These are phyloP conservation scores for Prionace glauca DNA, from an alignment of 2,797 vertebrate genomes.

Conservation along the genomic window DNA sequence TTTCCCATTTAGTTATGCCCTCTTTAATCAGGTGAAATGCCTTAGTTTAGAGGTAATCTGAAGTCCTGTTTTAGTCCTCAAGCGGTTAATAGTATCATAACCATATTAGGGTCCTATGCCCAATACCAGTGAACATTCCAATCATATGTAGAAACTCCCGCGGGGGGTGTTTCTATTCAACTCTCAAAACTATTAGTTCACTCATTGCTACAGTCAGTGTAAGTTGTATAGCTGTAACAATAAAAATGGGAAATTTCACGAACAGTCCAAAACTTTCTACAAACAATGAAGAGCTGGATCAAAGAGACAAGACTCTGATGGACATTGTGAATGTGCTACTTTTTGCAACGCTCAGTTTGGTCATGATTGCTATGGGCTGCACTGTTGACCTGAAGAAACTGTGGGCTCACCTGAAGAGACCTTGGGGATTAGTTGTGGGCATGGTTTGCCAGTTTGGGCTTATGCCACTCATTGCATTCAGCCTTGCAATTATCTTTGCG, in stretches of 20 bases:
- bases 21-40: not conserved
- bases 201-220: no score
- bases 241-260: constrained; percentile 45
- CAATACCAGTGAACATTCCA: not conserved
- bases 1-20: not conserved
- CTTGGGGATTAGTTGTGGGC: constrained; percentile 56
- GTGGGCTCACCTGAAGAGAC: constrained; percentile 52
- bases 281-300: not conserved
- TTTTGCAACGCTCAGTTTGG: constrained; percentile 48
- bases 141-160: not conserved
- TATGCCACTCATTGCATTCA: constrained; percentile 57
- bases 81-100: not conserved
- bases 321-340: constrained; percentile 44
- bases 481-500: constrained; percentile 49
- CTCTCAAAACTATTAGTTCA: not conserved
- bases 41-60: not conserved
- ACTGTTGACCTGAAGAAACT: constrained; percentile 53
- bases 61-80: not conserved
- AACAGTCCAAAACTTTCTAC: constrained; percentile 40
- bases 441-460: constrained; percentile 58
- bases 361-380: constrained; percentile 60
- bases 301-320: constrained; percentile 37
- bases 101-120: not conserved
- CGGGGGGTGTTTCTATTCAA: not conserved
- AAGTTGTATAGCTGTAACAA: constrained; percentile 33